Evolutionary conservation across 2,888 invertebrate species (phyloP), one percentile per base, ranked within the genome.

Genomic region (Drosophila koepferae): DNA sequence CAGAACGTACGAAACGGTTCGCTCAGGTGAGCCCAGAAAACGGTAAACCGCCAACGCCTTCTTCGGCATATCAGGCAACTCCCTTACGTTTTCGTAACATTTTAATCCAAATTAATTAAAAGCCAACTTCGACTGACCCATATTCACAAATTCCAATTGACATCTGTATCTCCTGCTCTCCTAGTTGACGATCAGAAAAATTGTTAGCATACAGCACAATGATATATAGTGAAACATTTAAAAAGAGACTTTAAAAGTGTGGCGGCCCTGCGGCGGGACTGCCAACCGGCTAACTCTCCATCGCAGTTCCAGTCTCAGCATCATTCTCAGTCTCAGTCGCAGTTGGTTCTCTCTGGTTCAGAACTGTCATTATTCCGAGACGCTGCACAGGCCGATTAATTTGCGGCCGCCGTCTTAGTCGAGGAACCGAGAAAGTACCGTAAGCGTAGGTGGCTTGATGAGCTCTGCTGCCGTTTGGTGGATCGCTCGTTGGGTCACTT

Each of bases 41-140:
- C 87, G 89, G 85, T 89, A 85, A 86, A 86, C 76, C 89, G 87
- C 85, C 85, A 81, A 89, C 85, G 89, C 85, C 89, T 89, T 85
- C 79, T 84, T 77, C 56, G 76, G 84, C 74, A 79, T 89, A 81
- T 89, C 85, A 74, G 77, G 71, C 78, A 77, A 70, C 67, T 76
- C 71, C 69, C 70, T 74, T 59, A 66, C 63, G 54, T 10, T 36
- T 79, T 68, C 66, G 43, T 53, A 84, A 85, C 85, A 77, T 89
- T 89, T 85, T 89, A 84, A 85, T 85, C 79, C 73, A 87, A 85
- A 89, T 85, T 89, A 89, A 85, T 85, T 85, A 85, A 89, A 83
- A 76, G 46, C 56, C 61, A 40, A 48, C 64, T 64, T 48, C 28
- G 36, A 56, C 59, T 81, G 84, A 73, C 89, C 89, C 72, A 86